Percentiles rank a stretch among this genome's conserved stretches.
Evolutionary conservation across 2,888 invertebrate genomes (phyloP).

Genomic region (Megalurothrips usitatus): DNA sequence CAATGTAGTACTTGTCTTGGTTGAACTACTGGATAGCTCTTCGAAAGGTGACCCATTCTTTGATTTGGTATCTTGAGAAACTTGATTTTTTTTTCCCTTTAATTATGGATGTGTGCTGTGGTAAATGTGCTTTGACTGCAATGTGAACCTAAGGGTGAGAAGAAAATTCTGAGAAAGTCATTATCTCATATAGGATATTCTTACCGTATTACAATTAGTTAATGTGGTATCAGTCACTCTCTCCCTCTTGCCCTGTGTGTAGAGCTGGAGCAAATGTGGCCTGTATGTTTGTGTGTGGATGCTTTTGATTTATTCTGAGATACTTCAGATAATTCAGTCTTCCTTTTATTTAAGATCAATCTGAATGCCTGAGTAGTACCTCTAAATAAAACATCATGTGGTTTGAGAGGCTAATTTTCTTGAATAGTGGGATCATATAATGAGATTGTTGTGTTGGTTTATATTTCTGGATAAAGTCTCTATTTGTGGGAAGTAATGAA

Average conservation of each 20-base stretch:
- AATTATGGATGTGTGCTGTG: not conserved
- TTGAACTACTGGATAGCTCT: no score
- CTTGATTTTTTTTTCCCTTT: no score
- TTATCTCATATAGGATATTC: not conserved
- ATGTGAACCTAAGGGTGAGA: not conserved
- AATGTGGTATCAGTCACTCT: not conserved
- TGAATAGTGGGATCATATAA: no score
- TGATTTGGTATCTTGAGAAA: no score
- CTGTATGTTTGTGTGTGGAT: conserved; percentile 4
- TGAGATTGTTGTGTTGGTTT: no score
- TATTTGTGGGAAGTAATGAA: not conserved
- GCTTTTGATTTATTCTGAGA: conserved; percentile 27
- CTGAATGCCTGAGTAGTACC: not conserved
- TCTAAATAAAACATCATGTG: not conserved
- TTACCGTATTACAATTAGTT: not conserved
- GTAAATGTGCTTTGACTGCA: not conserved
- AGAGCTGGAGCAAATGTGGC: not conserved
- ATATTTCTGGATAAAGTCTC: not conserved
- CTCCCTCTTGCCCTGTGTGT: not conserved
- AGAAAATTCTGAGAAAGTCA: conserved; percentile 10
- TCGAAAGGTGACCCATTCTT: no score
- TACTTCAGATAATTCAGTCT: not conserved
- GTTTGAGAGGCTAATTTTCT: not conserved
- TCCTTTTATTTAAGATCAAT: no score
- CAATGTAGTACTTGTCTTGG: no score